These are phyloP conservation scores for Nothura maculosa DNA, from an alignment of 2,797 vertebrate genomes.

Conservation along the genomic window DNA sequence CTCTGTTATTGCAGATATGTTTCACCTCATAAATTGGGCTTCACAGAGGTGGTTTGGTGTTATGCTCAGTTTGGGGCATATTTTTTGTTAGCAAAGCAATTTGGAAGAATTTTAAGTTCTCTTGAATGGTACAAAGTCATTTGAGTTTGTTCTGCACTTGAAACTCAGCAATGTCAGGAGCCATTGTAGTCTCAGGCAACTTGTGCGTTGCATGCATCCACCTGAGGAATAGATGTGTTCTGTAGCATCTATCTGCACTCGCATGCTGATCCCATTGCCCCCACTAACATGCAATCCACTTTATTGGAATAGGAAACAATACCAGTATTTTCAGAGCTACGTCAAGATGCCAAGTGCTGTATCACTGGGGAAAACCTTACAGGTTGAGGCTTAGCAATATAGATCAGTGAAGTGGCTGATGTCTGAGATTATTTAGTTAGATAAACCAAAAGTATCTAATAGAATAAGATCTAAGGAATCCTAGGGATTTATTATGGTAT, in stretches of 20 bases:
- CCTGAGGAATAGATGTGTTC: background rate
- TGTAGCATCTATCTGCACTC: background rate
- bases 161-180: background rate
- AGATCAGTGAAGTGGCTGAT: background rate
- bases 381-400: background rate
- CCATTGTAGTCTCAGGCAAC: background rate
- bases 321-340: background rate
- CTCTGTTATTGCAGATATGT: background rate
- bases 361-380: background rate
- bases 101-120: background rate
- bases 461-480: background rate
- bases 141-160: background rate
- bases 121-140: background rate
- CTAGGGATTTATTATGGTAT: background rate
- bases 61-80: background rate
- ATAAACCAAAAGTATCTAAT: background rate
- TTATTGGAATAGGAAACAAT: background rate
- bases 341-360: background rate
- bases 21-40: background rate
- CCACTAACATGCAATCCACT: background rate
- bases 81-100: background rate
- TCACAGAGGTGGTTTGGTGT: background rate
- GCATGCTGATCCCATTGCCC: background rate
- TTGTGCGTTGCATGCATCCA: background rate
- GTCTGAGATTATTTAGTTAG: slow-evolving; percentile 21